Evolutionary conservation across 2,113 vertebrate species (phyloP).

Genomic region (Prochilodus magdalenae): DNA sequence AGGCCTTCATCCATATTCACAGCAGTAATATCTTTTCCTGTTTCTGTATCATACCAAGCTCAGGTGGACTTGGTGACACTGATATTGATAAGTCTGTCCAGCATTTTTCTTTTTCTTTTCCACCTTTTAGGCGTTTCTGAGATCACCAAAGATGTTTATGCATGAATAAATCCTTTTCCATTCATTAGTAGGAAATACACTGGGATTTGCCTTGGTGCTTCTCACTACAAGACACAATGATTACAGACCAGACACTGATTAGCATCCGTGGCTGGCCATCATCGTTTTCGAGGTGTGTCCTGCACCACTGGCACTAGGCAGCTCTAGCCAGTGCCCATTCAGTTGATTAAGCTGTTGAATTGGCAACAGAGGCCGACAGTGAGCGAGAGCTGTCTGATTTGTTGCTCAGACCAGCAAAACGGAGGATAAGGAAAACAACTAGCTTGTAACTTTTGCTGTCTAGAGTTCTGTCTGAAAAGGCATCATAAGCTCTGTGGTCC

Average conservation of each 20-base stretch:
- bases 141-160: constrained; percentile 7
- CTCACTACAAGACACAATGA: not conserved
- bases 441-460: too few species aligned
- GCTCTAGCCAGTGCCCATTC: not conserved
- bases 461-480: too few species aligned
- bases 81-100: constrained; percentile 24
- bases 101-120: constrained; percentile 21
- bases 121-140: constrained; percentile 19
- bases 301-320: not conserved
- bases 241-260: not conserved
- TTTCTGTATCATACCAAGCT: constrained; percentile 10
- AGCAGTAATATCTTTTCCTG: constrained; percentile 27
- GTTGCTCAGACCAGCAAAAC: too few species aligned
- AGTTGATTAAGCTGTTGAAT: not conserved
- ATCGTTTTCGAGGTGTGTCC: not conserved
- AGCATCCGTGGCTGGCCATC: not conserved
- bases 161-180: not conserved
- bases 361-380: not conserved
- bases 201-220: not conserved
- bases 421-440: too few species aligned
- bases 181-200: not conserved
- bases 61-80: constrained; percentile 22
- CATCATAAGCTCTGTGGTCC: too few species aligned
- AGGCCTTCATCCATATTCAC: constrained; percentile 31
- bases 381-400: too few species aligned